phyloP scores from a whole-genome alignment of 2,797 vertebrate genomes.

The Lerista edwardsae region DNA sequence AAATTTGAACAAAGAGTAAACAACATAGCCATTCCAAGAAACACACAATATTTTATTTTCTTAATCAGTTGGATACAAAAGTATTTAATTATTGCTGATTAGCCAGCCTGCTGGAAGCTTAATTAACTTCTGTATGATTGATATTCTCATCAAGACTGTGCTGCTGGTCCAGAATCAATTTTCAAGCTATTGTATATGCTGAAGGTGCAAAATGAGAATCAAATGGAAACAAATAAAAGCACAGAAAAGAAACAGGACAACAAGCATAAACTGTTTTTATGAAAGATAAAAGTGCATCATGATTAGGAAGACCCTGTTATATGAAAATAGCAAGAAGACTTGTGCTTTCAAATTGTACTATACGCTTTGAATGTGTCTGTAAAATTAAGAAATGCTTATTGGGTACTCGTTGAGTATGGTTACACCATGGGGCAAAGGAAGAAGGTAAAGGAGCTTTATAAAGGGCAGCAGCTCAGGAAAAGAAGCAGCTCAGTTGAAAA shows the following conservation, averaged over 20 bases:
- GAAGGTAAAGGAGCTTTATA: not conserved
- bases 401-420: too few species aligned
- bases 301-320: not conserved
- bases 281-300: not conserved
- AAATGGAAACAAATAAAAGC: not conserved
- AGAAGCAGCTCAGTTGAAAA: not conserved
- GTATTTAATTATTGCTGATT: constrained; percentile 11
- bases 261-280: not conserved
- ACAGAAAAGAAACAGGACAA: not conserved
- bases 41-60: not conserved
- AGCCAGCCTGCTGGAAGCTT: not conserved
- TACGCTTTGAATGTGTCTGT: not conserved
- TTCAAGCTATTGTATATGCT: not conserved
- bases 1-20: not conserved
- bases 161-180: not conserved
- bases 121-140: constrained; percentile 7
- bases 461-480: not conserved
- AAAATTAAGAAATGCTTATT: not conserved
- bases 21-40: not conserved
- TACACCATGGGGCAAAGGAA: too few species aligned
- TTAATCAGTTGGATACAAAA: not conserved
- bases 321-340: not conserved
- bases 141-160: not conserved
- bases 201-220: constrained; percentile 16
- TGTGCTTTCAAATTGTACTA: too few species aligned